Conservation (phyloP, 2,797 vertebrate species). For the Glossophaga mutica region DNA sequence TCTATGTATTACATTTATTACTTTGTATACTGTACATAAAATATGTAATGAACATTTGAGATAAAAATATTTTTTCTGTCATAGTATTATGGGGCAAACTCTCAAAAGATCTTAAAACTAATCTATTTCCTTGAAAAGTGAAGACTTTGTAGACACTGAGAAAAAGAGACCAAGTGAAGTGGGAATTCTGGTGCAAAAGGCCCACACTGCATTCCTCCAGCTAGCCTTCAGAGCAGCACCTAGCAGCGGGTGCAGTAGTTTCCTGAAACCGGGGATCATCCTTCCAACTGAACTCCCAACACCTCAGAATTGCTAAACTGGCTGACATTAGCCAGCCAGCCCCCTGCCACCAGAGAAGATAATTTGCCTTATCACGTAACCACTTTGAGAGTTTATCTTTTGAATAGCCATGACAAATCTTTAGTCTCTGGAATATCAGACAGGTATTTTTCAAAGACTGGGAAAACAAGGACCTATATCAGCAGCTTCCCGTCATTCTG, state of each 20-base stretch:
- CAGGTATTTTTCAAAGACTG: constrained; percentile 56
- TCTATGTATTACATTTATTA: background rate
- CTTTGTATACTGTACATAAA: constrained; percentile 13
- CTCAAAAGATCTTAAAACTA: background rate
- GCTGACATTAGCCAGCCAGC: background rate
- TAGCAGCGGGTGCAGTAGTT: background rate
- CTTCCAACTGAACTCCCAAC: background rate
- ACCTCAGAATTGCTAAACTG: constrained; percentile 16
- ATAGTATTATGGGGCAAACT: background rate
- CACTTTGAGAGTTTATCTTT: constrained; percentile 47
- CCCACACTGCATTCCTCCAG: background rate
- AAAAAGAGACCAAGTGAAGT: background rate
- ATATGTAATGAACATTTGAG: background rate
- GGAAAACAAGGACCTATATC: constrained; percentile 44
- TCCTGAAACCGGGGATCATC: background rate
- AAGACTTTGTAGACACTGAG: constrained; percentile 1
- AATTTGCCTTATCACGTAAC: constrained; percentile 49
- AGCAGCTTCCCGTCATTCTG: constrained; percentile 15
- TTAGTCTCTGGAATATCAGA: constrained; percentile 15
- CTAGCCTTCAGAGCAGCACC: background rate
- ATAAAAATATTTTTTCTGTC: background rate
- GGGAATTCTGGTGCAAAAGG: background rate
- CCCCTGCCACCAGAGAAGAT: constrained; percentile 47
- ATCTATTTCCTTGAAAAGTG: constrained; percentile 11
- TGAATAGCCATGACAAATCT: constrained; percentile 28